Evolutionary conservation across 2,113 vertebrate species (phyloP).

Genomic region (Sturnus vulgaris): DNA sequence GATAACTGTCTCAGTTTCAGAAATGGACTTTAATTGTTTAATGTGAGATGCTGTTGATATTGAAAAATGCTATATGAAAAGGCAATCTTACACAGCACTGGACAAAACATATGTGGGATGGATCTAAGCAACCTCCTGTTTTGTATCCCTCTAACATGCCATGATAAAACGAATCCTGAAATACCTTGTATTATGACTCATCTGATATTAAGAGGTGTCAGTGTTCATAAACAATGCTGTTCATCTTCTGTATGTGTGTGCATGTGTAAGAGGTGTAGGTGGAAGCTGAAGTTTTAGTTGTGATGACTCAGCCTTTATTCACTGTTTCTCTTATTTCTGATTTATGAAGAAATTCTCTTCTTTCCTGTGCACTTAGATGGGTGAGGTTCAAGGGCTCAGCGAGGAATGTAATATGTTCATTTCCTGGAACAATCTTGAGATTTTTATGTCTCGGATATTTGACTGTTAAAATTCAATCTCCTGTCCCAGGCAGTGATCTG

Average conservation of each 20-base stretch:
- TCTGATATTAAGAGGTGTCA: constrained; percentile 40
- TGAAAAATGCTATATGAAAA: not conserved
- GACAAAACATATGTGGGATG: not conserved
- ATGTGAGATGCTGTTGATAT: not conserved
- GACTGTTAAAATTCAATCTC: not conserved
- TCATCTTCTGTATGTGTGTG: constrained; percentile 33
- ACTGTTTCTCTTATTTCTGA: not conserved
- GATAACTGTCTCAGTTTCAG: not conserved
- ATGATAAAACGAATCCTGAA: constrained; percentile 23
- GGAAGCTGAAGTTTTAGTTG: constrained; percentile 24
- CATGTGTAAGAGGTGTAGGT: constrained; percentile 52
- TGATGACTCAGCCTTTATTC: constrained; percentile 61
- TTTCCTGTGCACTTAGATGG: not conserved
- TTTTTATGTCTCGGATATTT: not conserved
- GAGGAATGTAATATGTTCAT: not conserved
- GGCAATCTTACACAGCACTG: not conserved
- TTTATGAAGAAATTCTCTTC: not conserved
- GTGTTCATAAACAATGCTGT: constrained; percentile 50
- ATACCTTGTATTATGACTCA: constrained; percentile 52
- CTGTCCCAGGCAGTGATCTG: not conserved
- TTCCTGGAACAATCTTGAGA: not conserved
- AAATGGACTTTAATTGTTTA: not conserved
- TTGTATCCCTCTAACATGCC: not conserved
- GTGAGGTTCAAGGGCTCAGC: not conserved
- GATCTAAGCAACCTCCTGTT: not conserved